Base-by-base conservation (phyloP, 1,140 invertebrate species). In the Drosophila busckii region DNA sequence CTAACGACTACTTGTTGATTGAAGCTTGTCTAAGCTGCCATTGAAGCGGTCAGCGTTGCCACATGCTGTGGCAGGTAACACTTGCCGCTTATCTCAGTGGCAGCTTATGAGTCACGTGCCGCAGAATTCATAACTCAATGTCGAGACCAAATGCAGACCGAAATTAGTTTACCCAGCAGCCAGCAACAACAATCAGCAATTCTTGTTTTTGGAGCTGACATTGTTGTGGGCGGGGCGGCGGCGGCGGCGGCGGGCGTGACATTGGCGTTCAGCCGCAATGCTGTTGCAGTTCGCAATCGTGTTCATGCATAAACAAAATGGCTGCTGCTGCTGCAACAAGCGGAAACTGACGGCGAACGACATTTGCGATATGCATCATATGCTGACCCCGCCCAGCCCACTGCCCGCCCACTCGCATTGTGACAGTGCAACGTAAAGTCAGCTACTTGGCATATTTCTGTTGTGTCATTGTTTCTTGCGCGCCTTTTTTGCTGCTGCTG, bases 301-400 rank as follows among this genome's bases (percentile, higher is more conserved):
- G 71, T 71, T 80, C 71, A 78, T 78, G 71, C 71, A 78, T 78
- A 80, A 80, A 71, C 73, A 78, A 78, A 78, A 78, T 78, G 73
- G 67, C 67, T 80, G 71, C 71, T 78, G 67, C 67, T 80, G 71
- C 71, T 78, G 75, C 73, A 82, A 69, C 68, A 75, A 80, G 49
- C 68, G 73, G 73, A 78, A 78, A 78, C 73, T 78, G 73, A 78
- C 73, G 70, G 73, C 73, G 80, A 78, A 78, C 73, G 73, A 80
- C 75, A 82, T 82, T 80, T 80, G 69, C 75, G 69, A 80, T 82
- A 80, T 80, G 68, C 75, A 80, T 80, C 75, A 80, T 82, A 73
- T 73, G 68, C 66, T 7, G 9, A 16, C 7, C 34, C 1, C 35
- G 13, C 19, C 25, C 23, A 9, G 16, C 25, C 5, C 13, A n/a